Base-by-base conservation (phyloP, 2,113 vertebrate species). In the Telmatochromis brachygnathus region DNA sequence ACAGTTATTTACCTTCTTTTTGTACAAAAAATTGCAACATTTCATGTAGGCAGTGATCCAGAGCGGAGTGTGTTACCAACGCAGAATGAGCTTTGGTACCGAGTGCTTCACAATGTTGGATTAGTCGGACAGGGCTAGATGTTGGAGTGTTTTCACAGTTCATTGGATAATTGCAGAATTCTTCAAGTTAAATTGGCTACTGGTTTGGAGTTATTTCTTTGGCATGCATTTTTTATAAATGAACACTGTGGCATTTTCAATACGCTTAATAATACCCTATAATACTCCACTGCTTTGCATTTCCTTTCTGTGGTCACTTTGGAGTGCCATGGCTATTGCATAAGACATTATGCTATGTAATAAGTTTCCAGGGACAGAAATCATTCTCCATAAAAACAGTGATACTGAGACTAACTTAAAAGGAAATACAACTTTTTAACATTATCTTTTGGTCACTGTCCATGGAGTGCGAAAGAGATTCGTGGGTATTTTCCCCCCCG, bases 71-170 rank as follows among this genome's bases (percentile, higher is more conserved):
- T 47, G 9, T 68, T 3, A 49, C 33, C 19, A 23, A 33, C 17
- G 35, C 19, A 26, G 2, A 85, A 21, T 21, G 33, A 6, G 15
- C 7, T 68, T 81, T 13, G 35, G 26, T 37, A 10, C 21, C 3
- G 30, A 35, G 54, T 19, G 54, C 42, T 26, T 9, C 19, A 37
- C 53, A 37, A 45, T 6, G 21, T 30, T 60, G 85, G n/a, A 23
- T 79, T 26, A 19, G 49, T 47, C 9, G 21, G 45, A 81, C 81
- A 7, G 19, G 45, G 53, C 65, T n/a, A 21, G 19, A 37, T 33
- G 73, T 42, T 8, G 51, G 49, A 30, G 77, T 56, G 58, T 83
- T 81, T 85, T 91, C 84, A 89, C 85, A 88, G 84, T 88, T 86
- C 47, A 55, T 26, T 37, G 33, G 5, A 65, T 65, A 65, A 83